Evolutionary conservation across 2,888 invertebrate species (phyloP).

Genomic region (Pollenia angustigena): DNA sequence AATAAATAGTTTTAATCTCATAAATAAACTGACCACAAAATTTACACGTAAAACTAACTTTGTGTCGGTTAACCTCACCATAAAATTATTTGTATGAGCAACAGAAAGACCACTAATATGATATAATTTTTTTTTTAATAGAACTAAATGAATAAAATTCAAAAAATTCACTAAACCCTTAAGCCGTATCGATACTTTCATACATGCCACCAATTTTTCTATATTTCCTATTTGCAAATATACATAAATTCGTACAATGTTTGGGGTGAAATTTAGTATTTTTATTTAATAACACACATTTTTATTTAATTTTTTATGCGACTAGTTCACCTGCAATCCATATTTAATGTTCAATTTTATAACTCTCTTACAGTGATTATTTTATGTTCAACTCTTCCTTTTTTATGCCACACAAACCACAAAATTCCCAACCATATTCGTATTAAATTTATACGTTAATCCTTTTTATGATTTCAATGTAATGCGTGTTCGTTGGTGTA

Average conservation of each 20-base stretch:
- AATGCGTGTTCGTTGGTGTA: not conserved
- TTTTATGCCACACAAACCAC: conserved; percentile 34
- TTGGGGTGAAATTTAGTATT: conserved; percentile 1
- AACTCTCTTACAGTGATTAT: conserved; percentile 15
- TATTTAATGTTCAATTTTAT: conserved; percentile 51
- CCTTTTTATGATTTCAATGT: conserved; percentile 17
- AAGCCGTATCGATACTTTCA: not conserved
- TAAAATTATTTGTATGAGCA: conserved; percentile 56
- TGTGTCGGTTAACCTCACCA: conserved; percentile 58
- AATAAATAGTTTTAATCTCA: conserved; percentile 58
- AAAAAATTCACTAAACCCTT: not conserved
- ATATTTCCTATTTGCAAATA: not conserved
- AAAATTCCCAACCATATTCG: conserved; percentile 32
- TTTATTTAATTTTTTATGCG: not conserved
- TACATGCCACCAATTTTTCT: too few species aligned
- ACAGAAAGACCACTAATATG: conserved; percentile 39
- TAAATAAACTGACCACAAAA: conserved; percentile 66
- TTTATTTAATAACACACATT: not conserved
- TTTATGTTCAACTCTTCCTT: conserved; percentile 11
- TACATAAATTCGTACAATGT: not conserved
- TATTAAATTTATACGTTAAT: conserved; percentile 19
- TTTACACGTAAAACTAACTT: conserved; percentile 65
- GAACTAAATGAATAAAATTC: conserved; percentile 45
- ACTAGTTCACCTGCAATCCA: conserved; percentile 2
- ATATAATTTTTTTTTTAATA: conserved; percentile 60